Percentiles rank a stretch among this genome's conserved stretches.
Conservation (phyloP, 2,797 vertebrate species). For the Stomatorhinus walkeri region DNA sequence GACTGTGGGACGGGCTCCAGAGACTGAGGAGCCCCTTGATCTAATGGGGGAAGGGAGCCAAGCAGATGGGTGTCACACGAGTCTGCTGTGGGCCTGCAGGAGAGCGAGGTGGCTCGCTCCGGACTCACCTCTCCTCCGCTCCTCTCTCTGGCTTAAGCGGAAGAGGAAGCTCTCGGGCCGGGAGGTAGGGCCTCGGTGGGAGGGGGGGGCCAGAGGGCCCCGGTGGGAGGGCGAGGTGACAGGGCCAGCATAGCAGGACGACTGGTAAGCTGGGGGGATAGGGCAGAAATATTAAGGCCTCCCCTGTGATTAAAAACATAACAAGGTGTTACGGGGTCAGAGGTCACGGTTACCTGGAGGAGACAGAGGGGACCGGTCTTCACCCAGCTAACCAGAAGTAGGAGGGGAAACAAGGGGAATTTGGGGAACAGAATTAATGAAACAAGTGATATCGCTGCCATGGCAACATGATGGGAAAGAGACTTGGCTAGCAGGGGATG, state of each 20-base stretch:
- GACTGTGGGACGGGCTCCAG: slow-evolving; percentile 36
- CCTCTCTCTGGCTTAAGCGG: slow-evolving; percentile 72
- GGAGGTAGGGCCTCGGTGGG: slow-evolving; percentile 59
- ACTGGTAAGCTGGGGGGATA: slow-evolving; percentile 53
- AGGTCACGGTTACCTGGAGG: slow-evolving; percentile 66
- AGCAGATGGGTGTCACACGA: not conserved
- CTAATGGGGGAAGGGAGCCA: slow-evolving; percentile 29
- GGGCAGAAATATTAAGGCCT: not conserved
- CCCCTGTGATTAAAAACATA: not conserved
- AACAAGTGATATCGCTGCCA: slow-evolving; percentile 33
- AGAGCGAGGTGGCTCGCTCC: not conserved
- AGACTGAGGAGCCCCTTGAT: slow-evolving; percentile 24
- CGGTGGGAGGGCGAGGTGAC: slow-evolving; percentile 61
- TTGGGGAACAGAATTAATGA: slow-evolving; percentile 5
- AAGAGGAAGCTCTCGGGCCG: slow-evolving; percentile 89
- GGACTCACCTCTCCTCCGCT: slow-evolving; percentile 76
- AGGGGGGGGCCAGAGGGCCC: slow-evolving; percentile 55
- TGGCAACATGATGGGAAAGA: slow-evolving; percentile 28
- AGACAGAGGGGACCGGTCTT: slow-evolving; percentile 69
- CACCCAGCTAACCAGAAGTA: slow-evolving; percentile 61
- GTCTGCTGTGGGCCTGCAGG: not conserved
- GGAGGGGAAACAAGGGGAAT: slow-evolving; percentile 42
- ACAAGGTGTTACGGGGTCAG: not conserved
- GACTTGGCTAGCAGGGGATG: not conserved
- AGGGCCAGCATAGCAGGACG: slow-evolving; percentile 65